Evolutionary conservation across 2,888 invertebrate species (phyloP), one percentile per base, ranked within the genome.

Genomic region (Mystacides longicornis): DNA sequence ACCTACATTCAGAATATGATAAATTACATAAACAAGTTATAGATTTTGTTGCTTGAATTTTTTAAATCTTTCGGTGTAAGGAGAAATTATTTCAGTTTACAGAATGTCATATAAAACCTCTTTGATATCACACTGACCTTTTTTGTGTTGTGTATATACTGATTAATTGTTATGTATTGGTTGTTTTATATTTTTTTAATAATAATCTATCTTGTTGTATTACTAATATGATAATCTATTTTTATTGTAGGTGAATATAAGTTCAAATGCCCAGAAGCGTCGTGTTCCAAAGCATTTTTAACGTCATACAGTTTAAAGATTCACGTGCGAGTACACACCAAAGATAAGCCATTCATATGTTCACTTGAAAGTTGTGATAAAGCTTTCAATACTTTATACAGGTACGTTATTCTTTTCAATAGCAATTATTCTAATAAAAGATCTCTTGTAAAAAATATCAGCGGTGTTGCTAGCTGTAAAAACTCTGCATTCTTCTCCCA

Each of bases 241-340:
- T 31, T 31, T 45, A 3, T 45, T 45, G 4, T 43, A 94, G 95
- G 95, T 67, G 95, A 96, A 78, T 95, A 89, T 76, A 84, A 89
- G 67, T 96, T 95, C 74, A 88, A 90, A 74, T 96, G 95, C 73
- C 81, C 86, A 37, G 88, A 93, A 71, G 82, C 86, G 59, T 82
- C 82, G 63, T 96, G 96, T 73, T 89, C 89, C 58, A 95, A 95
- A 75, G 89, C 92, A 58, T 96, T 96, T 74, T 80, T 96, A 56
- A 95, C 94, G 21, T 94, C 94, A 23, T 95, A 95, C 75, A 93
- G 94, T 74, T 75, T 95, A 62, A 94, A 94, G 77, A 93, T 95
- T 65, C 96, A 96, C 71, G 85, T 93, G 60, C 80, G 95, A 62
- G 93, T 94, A 37, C 96, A 96, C 71, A 94, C 94, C 0, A 93